Conservation (phyloP, 2,797 vertebrate genomes). For the Threskiornis aethiopicus region DNA sequence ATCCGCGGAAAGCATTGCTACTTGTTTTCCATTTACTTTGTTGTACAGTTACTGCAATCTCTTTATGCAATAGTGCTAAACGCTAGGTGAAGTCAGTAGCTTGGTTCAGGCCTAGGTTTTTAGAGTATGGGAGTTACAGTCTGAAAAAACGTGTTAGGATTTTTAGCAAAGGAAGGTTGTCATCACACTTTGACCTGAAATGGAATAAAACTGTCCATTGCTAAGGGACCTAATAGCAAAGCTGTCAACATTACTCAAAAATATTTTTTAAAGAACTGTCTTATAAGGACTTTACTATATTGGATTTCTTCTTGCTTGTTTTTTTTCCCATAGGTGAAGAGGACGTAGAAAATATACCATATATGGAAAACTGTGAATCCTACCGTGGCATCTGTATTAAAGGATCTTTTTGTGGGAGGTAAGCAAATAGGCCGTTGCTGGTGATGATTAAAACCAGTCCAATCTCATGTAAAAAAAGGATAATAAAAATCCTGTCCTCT, state of each 20-base stretch:
- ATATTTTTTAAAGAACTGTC: neutral
- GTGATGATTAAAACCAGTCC: neutral
- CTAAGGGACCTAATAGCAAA: neutral
- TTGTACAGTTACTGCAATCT: neutral
- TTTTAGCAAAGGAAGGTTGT: neutral
- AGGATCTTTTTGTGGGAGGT: neutral
- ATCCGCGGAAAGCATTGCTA: neutral
- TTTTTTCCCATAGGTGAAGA: neutral
- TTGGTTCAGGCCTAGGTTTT: neutral
- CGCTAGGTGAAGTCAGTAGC: neutral
- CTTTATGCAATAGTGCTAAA: neutral
- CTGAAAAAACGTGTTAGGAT: neutral
- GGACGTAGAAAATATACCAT: neutral
- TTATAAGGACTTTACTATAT: neutral
- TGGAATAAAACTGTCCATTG: neutral
- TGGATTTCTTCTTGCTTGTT: neutral
- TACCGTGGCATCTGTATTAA: neutral
- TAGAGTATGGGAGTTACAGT: neutral
- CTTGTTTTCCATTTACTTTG: neutral
- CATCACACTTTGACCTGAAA: neutral
- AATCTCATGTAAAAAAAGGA: neutral
- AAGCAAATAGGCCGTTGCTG: neutral
- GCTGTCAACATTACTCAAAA: neutral
- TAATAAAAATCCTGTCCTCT: neutral
- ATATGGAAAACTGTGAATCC: neutral